These are phyloP conservation scores for Drosophila pachea DNA, from an alignment of 1,140 invertebrate species.

Conservation along the genomic window DNA sequence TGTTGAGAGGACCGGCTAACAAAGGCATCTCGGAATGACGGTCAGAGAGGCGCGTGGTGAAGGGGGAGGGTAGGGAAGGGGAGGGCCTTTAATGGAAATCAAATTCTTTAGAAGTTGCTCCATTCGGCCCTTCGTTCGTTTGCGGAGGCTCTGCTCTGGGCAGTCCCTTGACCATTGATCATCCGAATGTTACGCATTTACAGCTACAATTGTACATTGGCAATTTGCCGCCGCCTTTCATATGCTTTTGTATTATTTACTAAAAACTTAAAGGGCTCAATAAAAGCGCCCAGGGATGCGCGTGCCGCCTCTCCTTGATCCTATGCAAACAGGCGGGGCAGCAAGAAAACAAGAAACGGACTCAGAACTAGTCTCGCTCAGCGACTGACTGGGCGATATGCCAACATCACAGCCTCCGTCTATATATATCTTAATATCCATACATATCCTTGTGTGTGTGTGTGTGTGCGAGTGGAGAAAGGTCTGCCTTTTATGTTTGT, in stretches of 20 bases:
- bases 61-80: neutral
- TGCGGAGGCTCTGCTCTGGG: neutral
- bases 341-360: conserved; percentile 18
- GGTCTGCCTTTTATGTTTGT: conserved; percentile 70
- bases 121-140: neutral
- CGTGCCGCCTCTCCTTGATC: conserved; percentile 54
- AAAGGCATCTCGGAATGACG: conserved; percentile 6
- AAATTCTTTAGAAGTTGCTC: conserved; percentile 52
- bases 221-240: conserved; percentile 60
- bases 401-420: conserved; percentile 24
- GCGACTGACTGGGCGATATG: conserved; percentile 35
- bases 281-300: conserved; percentile 71
- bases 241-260: conserved; percentile 70
- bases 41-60: neutral
- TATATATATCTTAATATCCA: conserved; percentile 28
- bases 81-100: conserved; percentile 57
- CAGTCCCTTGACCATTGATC: conserved; percentile 52
- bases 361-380: conserved; percentile 42
- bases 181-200: conserved; percentile 57
- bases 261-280: conserved; percentile 76
- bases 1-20: conserved; percentile 13
- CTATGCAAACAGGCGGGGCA: conserved; percentile 62
- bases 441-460: conserved; percentile 23
- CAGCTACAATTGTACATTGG: conserved; percentile 50
- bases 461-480: conserved; percentile 46